Evolutionary conservation across 2,113 vertebrate species (phyloP).

Genomic region (Guaruba guarouba): DNA sequence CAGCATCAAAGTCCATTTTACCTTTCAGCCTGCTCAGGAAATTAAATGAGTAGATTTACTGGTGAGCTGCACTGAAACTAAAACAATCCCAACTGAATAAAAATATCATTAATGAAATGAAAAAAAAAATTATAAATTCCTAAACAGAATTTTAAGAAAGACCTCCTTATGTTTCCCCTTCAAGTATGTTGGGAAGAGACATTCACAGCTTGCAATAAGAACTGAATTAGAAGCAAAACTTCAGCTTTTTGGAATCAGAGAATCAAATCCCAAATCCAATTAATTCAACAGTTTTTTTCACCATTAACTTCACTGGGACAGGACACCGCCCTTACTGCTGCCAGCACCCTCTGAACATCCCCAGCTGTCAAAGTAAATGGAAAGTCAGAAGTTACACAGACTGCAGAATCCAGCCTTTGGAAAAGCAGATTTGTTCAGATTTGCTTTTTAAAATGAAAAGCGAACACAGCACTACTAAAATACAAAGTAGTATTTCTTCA

Average conservation of each 20-base stretch:
- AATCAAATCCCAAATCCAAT: not conserved
- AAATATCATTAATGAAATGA: not conserved
- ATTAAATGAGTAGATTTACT: slow-evolving; percentile 34
- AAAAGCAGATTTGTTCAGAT: slow-evolving; percentile 20
- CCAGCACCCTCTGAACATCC: not conserved
- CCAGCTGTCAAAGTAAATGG: slow-evolving; percentile 7
- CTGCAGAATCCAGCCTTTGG: not conserved
- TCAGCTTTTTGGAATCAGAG: not conserved
- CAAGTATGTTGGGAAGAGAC: not conserved
- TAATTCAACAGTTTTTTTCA: not conserved
- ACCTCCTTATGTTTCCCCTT: not conserved
- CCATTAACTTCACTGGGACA: not conserved
- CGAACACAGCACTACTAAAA: slow-evolving; percentile 17
- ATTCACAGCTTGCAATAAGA: slow-evolving; percentile 1
- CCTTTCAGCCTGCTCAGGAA: slow-evolving; percentile 1
- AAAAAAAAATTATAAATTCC: not conserved
- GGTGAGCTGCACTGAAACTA: slow-evolving; percentile 45
- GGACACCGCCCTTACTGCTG: not conserved
- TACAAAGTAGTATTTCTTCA: slow-evolving; percentile 22
- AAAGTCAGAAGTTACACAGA: slow-evolving; percentile 8
- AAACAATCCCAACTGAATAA: slow-evolving; percentile 27
- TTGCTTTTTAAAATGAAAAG: slow-evolving; percentile 32
- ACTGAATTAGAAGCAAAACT: not conserved
- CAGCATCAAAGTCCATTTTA: not conserved
- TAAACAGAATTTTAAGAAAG: not conserved